phyloP scores from a whole-genome alignment of 2,888 invertebrate genomes.

The Caradrina kadenii region DNA sequence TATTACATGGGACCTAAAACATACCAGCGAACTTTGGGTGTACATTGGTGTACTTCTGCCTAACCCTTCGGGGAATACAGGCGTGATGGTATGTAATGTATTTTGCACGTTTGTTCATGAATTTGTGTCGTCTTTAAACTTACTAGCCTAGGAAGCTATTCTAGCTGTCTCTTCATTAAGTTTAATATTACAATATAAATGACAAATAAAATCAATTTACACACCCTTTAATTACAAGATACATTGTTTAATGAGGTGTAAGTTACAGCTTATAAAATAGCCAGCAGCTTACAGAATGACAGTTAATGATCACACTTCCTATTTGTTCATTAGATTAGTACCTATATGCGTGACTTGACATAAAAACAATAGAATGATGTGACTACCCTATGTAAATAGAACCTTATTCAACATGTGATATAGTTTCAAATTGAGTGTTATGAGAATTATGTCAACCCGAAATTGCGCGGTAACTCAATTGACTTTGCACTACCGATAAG shows the following conservation, averaged over 20 bases:
- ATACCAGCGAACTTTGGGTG: too few species aligned
- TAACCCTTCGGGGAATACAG: too few species aligned
- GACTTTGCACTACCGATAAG: conserved; percentile 33
- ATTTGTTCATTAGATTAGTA: conserved; percentile 44
- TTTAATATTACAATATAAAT: not conserved
- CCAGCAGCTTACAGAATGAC: conserved; percentile 13
- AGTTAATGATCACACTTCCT: conserved; percentile 41
- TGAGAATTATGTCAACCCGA: not conserved
- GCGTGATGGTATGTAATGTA: too few species aligned
- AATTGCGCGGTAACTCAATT: conserved; percentile 27
- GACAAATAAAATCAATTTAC: too few species aligned
- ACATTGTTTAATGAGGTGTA: conserved; percentile 13
- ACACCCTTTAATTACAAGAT: conserved; percentile 24
- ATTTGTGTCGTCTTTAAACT: not conserved
- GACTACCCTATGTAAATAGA: not conserved
- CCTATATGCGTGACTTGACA: conserved; percentile 29
- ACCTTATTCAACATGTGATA: not conserved
- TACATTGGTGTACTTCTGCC: too few species aligned
- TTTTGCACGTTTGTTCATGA: not conserved
- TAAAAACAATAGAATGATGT: not conserved
- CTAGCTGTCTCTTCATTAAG: too few species aligned
- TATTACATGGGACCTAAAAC: too few species aligned
- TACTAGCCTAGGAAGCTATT: not conserved
- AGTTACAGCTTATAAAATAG: conserved; percentile 29
- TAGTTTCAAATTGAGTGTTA: conserved; percentile 16